Base-by-base conservation (phyloP, 2,113 vertebrate genomes). In the Dicaeum eximium region DNA sequence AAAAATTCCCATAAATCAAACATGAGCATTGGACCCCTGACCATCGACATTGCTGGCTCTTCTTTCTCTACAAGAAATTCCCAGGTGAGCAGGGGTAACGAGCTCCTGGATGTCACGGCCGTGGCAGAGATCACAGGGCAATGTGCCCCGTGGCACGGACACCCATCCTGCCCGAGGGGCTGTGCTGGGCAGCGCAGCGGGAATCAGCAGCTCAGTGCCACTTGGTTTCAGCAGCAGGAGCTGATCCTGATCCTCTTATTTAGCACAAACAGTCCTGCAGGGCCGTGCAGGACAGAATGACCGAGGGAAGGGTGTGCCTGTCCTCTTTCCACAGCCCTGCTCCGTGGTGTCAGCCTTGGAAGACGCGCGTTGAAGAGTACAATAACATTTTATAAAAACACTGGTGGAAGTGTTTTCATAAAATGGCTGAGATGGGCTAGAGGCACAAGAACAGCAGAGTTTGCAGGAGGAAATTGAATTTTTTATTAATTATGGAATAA, bases 71-170 rank as follows among this genome's bases (percentile, higher is more conserved):
- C 51, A 75, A 56, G 23, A 35, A 38, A 38, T 44, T 85, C 33
- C 33, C 30, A 33, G 6, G 9, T 23, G 33, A 54, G 14, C 31
- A n/a, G 53, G 9, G 11, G 6, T 53, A 12, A 30, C 54, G 48
- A 8, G 15, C 21, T 62, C 35, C 24, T 40, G 22, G 48, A 28
- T 15, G 13, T 9, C 9, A 1, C 2, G 30, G 25, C 22, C n/a
- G 7, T 44, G 19, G 11, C 60, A 62, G 35, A 40, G 48, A 7
- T 47, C 4, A 1, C 12, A 35, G 62, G n/a, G 10, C 3, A 0
- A 45, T 1, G 19, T 21, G 21, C 48, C 30, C 72, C 9, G 0
- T 2, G 3, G 35, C 51, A 12, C 0, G 0, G 28, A 24, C 25
- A 15, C 23, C 14, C 13, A 2, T 57, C 20, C 56, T 61, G 40